phyloP scores from a whole-genome alignment of 2,113 vertebrate species.

The Leptodactylus fuscus region DNA sequence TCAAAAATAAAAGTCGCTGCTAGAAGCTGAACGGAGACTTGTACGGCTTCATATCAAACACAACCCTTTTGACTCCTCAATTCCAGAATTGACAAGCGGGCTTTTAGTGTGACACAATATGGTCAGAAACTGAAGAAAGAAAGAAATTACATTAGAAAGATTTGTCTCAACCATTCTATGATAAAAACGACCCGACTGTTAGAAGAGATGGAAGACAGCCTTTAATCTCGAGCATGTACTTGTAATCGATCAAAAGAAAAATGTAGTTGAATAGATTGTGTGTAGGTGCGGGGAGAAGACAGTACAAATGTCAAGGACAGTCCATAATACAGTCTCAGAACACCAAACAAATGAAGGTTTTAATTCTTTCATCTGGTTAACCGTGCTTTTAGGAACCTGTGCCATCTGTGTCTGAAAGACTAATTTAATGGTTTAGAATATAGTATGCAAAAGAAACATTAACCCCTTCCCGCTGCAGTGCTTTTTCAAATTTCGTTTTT shows the following conservation, averaged over 20 bases:
- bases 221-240: background rate
- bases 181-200: background rate
- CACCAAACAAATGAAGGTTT: background rate
- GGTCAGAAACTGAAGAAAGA: background rate
- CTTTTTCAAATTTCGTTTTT: no score
- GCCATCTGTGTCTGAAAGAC: no score
- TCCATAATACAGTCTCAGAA: background rate
- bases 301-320: slow-evolving; percentile 39
- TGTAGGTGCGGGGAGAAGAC: background rate
- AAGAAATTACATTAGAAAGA: background rate
- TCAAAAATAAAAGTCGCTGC: background rate
- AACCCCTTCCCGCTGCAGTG: no score
- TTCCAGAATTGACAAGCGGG: no score
- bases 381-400: no score
- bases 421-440: no score
- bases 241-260: background rate
- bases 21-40: background rate
- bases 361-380: background rate
- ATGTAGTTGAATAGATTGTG: background rate
- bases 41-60: no score
- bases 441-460: no score
- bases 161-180: background rate
- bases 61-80: background rate
- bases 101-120: background rate
- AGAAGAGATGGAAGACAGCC: background rate